Evolutionary conservation across 2,888 invertebrate species (phyloP).

Genomic region (Drosophila phalerata): DNA sequence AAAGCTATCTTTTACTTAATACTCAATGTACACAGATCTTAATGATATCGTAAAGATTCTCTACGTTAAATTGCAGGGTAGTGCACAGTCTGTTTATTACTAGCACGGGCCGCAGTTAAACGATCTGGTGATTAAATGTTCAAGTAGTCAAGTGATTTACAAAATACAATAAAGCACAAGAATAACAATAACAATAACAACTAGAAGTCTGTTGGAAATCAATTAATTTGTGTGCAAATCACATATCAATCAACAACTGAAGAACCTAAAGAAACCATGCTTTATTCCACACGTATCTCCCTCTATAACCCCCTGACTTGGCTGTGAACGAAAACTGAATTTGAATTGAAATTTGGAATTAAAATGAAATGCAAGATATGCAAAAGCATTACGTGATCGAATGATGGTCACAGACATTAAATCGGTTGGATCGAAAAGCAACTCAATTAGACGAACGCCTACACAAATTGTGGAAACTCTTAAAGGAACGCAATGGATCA

Average conservation of each 20-base stretch:
- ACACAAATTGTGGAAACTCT: slow-evolving; percentile 17
- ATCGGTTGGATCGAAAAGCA: slow-evolving; percentile 10
- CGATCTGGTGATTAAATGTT: slow-evolving; percentile 11
- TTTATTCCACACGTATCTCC: not conserved
- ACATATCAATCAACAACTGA: slow-evolving; percentile 50
- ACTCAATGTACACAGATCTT: not conserved
- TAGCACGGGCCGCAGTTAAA: slow-evolving; percentile 1
- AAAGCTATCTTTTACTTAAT: not conserved
- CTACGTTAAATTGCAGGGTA: not conserved
- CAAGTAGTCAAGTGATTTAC: slow-evolving; percentile 29
- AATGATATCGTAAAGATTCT: not conserved
- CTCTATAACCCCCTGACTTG: not conserved
- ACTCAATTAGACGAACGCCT: slow-evolving; percentile 35
- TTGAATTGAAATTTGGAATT: slow-evolving; percentile 21
- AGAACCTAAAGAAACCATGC: slow-evolving; percentile 13
- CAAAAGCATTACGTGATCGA: slow-evolving; percentile 30
- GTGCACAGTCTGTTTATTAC: not conserved
- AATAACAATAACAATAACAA: slow-evolving; percentile 1
- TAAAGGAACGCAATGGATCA: not conserved
- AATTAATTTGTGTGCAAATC: slow-evolving; percentile 64
- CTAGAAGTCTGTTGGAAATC: slow-evolving; percentile 41
- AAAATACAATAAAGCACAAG: slow-evolving; percentile 2
- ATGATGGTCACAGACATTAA: slow-evolving; percentile 34
- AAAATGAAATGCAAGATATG: slow-evolving; percentile 46
- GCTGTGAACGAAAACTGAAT: slow-evolving; percentile 25